A percentile compares a stretch with the other conserved stretches of the same genome.
Evolutionary conservation across 2,888 invertebrate genomes (phyloP).

Genomic region (Phoenoteleia sp.): DNA sequence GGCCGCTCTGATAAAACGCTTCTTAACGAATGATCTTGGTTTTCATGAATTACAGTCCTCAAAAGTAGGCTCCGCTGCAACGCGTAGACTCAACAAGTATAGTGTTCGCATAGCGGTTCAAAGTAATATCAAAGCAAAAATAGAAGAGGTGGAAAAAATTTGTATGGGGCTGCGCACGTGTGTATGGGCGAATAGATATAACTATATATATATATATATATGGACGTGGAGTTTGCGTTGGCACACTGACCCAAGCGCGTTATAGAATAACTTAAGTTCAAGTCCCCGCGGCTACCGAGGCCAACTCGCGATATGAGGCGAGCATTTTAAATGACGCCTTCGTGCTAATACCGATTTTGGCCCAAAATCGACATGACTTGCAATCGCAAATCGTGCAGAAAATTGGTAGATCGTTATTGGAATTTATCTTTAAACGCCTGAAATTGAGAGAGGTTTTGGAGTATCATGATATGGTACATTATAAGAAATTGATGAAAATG

Average conservation of each 20-base stretch:
- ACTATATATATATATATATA: neutral
- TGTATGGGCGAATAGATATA: too few species aligned
- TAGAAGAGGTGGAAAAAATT: neutral
- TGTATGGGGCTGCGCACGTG: neutral
- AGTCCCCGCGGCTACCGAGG: constrained; percentile 80
- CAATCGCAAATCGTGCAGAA: too few species aligned
- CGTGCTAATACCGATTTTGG: constrained; percentile 66
- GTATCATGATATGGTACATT: too few species aligned
- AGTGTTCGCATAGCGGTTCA: constrained; percentile 46
- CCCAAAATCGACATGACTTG: too few species aligned
- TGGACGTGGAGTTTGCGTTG: constrained; percentile 49
- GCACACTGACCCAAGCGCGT: constrained; percentile 83
- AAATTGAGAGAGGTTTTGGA: too few species aligned
- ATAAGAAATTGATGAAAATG: too few species aligned
- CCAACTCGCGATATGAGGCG: constrained; percentile 75
- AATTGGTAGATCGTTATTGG: too few species aligned
- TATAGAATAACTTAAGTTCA: constrained; percentile 83
- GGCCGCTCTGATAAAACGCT: constrained; percentile 38
- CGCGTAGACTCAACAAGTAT: constrained; percentile 50
- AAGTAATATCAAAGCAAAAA: constrained; percentile 24
- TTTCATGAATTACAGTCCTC: constrained; percentile 63
- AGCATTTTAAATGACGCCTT: constrained; percentile 74
- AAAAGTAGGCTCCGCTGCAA: constrained; percentile 66
- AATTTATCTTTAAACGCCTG: too few species aligned
- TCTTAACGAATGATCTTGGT: constrained; percentile 64